Conservation (phyloP, 2,113 vertebrate species). For the Gymnarchus niloticus region DNA sequence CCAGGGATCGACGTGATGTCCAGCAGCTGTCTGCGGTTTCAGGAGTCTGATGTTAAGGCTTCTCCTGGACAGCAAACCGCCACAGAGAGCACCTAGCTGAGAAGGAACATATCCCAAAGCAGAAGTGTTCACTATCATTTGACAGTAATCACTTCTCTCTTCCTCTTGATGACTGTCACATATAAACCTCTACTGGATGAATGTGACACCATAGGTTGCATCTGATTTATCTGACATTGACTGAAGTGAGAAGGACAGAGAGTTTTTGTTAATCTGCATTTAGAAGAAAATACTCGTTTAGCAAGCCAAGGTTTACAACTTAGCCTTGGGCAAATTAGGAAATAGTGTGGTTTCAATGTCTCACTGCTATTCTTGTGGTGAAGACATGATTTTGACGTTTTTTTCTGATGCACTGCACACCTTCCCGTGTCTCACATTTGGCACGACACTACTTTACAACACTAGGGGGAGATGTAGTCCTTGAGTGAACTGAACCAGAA, state of each 20-base stretch:
- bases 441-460: background rate
- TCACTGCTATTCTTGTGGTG: background rate
- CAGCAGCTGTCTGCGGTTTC: constrained; percentile 22
- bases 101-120: background rate
- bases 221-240: background rate
- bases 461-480: constrained; percentile 8
- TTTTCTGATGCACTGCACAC: background rate
- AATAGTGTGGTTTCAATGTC: background rate
- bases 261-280: background rate
- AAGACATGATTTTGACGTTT: background rate
- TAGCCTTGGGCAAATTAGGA: background rate
- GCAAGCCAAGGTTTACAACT: background rate
- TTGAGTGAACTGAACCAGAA: background rate
- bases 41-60: constrained; percentile 29
- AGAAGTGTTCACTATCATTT: background rate
- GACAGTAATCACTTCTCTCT: background rate
- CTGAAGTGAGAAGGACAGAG: background rate
- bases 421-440: background rate
- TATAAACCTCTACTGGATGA: background rate
- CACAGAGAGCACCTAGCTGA: background rate
- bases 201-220: background rate
- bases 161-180: background rate
- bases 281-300: background rate
- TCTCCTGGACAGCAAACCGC: background rate
- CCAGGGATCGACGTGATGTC: constrained; percentile 36